Evolutionary conservation across 2,113 vertebrate species (phyloP).

Genomic region (Callocephalon fimbriatum): DNA sequence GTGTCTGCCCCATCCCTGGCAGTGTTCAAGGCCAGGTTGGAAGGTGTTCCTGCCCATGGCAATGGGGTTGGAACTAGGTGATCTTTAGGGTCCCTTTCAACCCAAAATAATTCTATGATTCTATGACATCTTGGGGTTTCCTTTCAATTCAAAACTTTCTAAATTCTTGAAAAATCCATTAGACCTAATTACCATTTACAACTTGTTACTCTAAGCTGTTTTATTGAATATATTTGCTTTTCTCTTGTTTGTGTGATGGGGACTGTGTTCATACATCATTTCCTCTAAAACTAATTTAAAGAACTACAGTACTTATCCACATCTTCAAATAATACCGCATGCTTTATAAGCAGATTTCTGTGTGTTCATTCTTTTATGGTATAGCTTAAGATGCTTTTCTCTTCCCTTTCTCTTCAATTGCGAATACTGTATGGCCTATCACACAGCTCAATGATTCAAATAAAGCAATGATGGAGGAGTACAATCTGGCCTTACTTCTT

Average conservation of each 20-base stretch:
- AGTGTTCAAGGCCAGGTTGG: background rate
- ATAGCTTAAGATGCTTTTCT: background rate
- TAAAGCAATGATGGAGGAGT: background rate
- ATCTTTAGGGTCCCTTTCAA: background rate
- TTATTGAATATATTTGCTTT: background rate
- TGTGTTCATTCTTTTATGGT: background rate
- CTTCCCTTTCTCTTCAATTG: background rate
- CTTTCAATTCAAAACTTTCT: background rate
- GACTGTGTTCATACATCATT: background rate
- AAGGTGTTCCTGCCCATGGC: background rate
- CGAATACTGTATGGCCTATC: background rate
- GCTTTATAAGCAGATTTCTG: background rate
- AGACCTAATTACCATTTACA: background rate
- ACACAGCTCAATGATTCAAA: conserved; percentile 43
- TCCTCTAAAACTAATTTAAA: background rate
- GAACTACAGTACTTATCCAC: background rate
- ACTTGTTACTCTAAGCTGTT: background rate
- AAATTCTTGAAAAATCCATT: background rate
- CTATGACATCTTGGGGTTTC: background rate
- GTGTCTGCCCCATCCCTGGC: background rate
- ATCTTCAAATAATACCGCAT: background rate
- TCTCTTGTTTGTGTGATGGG: background rate
- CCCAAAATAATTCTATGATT: background rate
- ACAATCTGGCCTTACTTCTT: background rate
- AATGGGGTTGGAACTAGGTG: background rate